Base-by-base conservation (phyloP, 2,113 vertebrate genomes). In the Lagopus leucura region DNA sequence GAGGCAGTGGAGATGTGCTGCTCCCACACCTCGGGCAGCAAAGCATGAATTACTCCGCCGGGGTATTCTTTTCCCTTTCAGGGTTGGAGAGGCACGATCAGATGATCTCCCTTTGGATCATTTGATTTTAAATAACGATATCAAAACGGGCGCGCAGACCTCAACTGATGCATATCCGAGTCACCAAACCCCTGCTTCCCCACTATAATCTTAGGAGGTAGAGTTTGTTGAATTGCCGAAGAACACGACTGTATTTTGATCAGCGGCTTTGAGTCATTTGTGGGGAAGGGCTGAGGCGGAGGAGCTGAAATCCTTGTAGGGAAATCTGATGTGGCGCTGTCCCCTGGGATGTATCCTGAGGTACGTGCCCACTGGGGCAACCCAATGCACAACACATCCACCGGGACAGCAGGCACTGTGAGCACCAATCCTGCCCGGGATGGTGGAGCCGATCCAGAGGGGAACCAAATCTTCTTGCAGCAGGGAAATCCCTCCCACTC, bases 401-500 rank as follows among this genome's bases (percentile, higher is more conserved):
- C 50, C 60, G 3, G 82, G 90, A 76, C 75, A 64, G 79, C 55
- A 11, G 74, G 61, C 0, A 2, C 85, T 73, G 34, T 0, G 18
- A 77, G 76, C 16, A 8, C 58, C 86, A 52, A 81, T 27, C 25
- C 5, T 4, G 10, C 42, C 3, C 2, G 79, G 42, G 84, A 72
- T 3, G 83, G 86, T 1, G 76, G 83, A 93, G 92, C 54, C 1
- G 67, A 86, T 45, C 69, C 88, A 21, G 88, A 96, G 88, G 85
- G 91, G 94, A 95, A 71, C 5, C 78, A 93, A 77, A 87, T 92
- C 94, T 92, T 94, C 92, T 91, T 25, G 21, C 78, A 77, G 93
- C 93, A 25, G 93, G 94, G 96, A 80, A 95, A 96, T 97, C 95
- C 96, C 95, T 97, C 94, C 96, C 93, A 93, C 96, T 96, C 92